Conservation (phyloP, 1,140 invertebrate species). For the Microplitis demolitor region DNA sequence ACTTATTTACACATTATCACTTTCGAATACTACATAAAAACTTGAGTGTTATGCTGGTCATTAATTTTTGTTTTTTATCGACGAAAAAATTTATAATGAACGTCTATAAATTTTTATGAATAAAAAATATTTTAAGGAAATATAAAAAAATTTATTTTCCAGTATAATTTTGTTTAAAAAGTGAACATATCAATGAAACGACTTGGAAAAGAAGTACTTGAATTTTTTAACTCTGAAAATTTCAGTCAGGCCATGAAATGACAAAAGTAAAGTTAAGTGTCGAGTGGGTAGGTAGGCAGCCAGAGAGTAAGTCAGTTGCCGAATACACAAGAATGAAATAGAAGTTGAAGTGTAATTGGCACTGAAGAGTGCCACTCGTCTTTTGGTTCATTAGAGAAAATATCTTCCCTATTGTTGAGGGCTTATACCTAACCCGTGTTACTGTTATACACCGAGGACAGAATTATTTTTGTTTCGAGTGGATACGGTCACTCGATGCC, state of each 20-base stretch:
- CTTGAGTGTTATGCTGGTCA: too few relatives aligned
- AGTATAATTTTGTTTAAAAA: too few relatives aligned
- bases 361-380: constrained; percentile 57
- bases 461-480: constrained; percentile 61
- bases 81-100: too few relatives aligned
- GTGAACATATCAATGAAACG: too few relatives aligned
- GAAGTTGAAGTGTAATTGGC: constrained; percentile 60
- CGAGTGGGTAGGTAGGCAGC: too few relatives aligned
- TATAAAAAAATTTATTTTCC: too few relatives aligned
- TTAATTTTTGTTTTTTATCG: too few relatives aligned
- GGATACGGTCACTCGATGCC: constrained; percentile 58
- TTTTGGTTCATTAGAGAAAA: constrained; percentile 62
- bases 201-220: too few relatives aligned
- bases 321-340: constrained; percentile 14
- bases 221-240: constrained; percentile 28
- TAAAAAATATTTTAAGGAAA: too few relatives aligned
- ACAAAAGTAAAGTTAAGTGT: constrained; percentile 50
- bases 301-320: not conserved
- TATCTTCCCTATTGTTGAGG: constrained; percentile 60
- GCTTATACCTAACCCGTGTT: constrained; percentile 39
- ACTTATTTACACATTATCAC: too few relatives aligned
- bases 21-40: too few relatives aligned
- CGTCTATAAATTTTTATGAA: too few relatives aligned
- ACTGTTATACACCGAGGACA: constrained; percentile 38
- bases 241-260: constrained; percentile 37